phyloP scores from a whole-genome alignment of 2,113 vertebrate genomes.

The rabbit (Oryctolagus cuniculus) region mOryCun1.1 NC_091432.1:40129001-40129500 shows the following conservation, averaged over 20 bases:
- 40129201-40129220: neutral
- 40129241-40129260: neutral
- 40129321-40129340: neutral
- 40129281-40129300: neutral
- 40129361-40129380: neutral
- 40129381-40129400: neutral
- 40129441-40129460: neutral
- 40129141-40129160: neutral
- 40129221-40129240: neutral
- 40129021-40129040: too few species aligned
- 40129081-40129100: neutral
- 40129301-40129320: neutral
- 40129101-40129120: neutral
- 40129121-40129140: neutral
- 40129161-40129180: neutral
- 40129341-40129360: neutral
- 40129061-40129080: too few species aligned
- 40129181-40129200: neutral
- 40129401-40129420: neutral
- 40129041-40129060: too few species aligned
- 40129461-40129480: neutral
- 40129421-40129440: neutral
- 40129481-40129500: neutral
- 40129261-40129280: neutral
- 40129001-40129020: neutral